Evolutionary conservation across 2,113 vertebrate species (phyloP).

Genomic region (Oryzias celebensis): DNA sequence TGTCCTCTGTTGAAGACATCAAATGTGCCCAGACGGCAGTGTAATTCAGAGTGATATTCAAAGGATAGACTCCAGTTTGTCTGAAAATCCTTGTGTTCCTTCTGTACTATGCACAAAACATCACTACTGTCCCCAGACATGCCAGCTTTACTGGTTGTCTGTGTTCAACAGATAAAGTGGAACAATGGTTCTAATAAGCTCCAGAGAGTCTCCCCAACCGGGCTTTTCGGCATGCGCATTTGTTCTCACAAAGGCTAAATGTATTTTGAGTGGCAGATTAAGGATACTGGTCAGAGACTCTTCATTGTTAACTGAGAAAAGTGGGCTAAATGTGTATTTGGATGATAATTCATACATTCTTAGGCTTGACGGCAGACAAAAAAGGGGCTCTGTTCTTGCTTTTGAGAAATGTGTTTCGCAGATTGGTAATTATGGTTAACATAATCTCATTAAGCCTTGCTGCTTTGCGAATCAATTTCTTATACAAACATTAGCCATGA

Average conservation of each 20-base stretch:
- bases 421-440: conserved; percentile 68
- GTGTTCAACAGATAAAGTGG: conserved; percentile 80
- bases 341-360: conserved; percentile 80
- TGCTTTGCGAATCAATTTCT: conserved; percentile 68
- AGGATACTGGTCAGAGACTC: conserved; percentile 64
- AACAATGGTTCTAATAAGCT: conserved; percentile 83
- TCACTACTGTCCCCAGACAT: conserved; percentile 45
- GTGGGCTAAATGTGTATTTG: conserved; percentile 77
- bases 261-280: conserved; percentile 78
- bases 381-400: conserved; percentile 37
- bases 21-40: conserved; percentile 39
- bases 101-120: conserved; percentile 55
- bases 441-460: conserved; percentile 70
- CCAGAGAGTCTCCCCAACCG: conserved; percentile 64
- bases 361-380: conserved; percentile 48
- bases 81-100: conserved; percentile 59
- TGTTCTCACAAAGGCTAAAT: conserved; percentile 77
- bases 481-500: conserved; percentile 63
- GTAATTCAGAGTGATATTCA: conserved; percentile 52
- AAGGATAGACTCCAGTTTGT: conserved; percentile 62
- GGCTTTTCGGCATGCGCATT: conserved; percentile 75
- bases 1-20: conserved; percentile 33
- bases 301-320: conserved; percentile 74
- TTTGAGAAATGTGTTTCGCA: conserved; percentile 59
- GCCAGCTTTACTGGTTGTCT: conserved; percentile 67